These are phyloP conservation scores for Dynastes hyllus DNA, from an alignment of 2,888 invertebrate species.

Conservation along the genomic window DNA sequence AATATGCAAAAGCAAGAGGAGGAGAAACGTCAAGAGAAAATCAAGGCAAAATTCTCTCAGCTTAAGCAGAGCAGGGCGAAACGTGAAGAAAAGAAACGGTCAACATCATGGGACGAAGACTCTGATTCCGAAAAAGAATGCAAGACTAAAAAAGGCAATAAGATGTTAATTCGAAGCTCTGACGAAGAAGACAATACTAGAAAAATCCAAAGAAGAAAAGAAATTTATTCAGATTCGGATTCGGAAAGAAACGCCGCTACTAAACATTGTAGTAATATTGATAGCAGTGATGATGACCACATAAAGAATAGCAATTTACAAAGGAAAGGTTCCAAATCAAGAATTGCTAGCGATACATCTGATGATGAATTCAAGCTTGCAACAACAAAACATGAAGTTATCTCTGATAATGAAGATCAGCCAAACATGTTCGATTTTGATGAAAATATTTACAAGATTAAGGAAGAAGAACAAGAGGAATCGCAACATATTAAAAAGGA, in stretches of 20 bases:
- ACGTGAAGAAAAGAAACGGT: conserved; percentile 91
- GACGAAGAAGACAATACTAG: conserved; percentile 66
- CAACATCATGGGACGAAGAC: conserved; percentile 91
- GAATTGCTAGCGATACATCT: conserved; percentile 86
- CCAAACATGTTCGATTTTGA: conserved; percentile 68
- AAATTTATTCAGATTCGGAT: conserved; percentile 74
- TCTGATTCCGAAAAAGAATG: conserved; percentile 76
- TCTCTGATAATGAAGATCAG: conserved; percentile 76
- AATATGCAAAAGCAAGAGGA: conserved; percentile 95
- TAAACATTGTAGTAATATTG: conserved; percentile 56
- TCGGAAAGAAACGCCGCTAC: conserved; percentile 71
- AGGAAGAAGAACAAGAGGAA: conserved; percentile 64
- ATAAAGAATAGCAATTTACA: conserved; percentile 73
- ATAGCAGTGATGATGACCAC: conserved; percentile 71
- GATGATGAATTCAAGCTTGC: conserved; percentile 79
- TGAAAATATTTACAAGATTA: conserved; percentile 62
- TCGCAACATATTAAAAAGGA: conserved; percentile 66
- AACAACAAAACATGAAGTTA: conserved; percentile 75
- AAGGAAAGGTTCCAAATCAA: conserved; percentile 80
- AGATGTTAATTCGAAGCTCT: conserved; percentile 68
- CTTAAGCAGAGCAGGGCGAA: conserved; percentile 91
- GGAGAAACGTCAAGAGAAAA: conserved; percentile 88
- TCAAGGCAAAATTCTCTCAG: conserved; percentile 92
- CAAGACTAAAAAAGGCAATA: conserved; percentile 58
- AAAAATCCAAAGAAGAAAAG: conserved; percentile 68